phyloP scores from a whole-genome alignment of 2,888 invertebrate genomes.

The Adineta ricciae region DNA sequence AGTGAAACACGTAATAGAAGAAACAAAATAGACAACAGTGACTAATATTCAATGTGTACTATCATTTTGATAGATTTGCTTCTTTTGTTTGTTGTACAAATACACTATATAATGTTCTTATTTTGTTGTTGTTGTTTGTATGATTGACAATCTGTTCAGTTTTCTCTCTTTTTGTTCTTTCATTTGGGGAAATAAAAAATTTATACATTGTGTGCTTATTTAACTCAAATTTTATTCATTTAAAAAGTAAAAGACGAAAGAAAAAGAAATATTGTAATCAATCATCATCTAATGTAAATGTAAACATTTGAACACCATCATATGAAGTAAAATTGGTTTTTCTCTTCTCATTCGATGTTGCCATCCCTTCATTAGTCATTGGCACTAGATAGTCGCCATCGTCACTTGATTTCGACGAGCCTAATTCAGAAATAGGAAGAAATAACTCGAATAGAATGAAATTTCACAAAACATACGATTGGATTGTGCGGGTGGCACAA shows the following conservation, averaged over 20 bases:
- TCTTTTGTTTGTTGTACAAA: not conserved
- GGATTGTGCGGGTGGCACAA: not conserved
- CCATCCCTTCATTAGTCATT: not conserved
- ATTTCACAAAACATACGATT: not conserved
- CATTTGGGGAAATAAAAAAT: not conserved
- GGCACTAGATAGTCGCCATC: not conserved
- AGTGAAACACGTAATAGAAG: not conserved
- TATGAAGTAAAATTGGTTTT: not conserved
- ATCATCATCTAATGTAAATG: not conserved
- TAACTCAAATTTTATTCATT: not conserved
- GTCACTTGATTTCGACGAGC: not conserved
- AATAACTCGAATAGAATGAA: not conserved
- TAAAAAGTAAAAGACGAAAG: not conserved
- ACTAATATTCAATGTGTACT: not conserved
- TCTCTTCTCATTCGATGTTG: not conserved
- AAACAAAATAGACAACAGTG: not conserved
- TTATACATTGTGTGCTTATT: not conserved
- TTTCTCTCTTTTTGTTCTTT: not conserved
- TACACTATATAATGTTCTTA: not conserved
- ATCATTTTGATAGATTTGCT: conserved; percentile 20
- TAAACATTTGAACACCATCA: not conserved
- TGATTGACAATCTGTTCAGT: conserved; percentile 6
- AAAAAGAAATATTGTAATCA: not conserved
- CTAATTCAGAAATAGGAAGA: not conserved
- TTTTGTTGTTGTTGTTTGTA: conserved; percentile 3